Conservation (phyloP, 2,113 vertebrate species). For the Colaptes auratus region DNA sequence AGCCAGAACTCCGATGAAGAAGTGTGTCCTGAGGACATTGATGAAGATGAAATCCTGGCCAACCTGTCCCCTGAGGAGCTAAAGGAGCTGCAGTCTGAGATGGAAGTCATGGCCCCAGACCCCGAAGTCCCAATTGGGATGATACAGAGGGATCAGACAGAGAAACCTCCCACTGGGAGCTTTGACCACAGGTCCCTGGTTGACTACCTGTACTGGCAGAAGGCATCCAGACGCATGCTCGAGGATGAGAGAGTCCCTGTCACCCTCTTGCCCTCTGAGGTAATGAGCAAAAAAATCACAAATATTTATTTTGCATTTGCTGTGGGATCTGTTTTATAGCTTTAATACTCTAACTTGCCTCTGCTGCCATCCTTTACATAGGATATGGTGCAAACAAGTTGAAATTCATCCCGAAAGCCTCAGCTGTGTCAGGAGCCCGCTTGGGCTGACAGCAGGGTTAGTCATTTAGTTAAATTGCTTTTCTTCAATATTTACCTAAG, state of each 20-base stretch:
- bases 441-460: neutral
- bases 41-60: slow-evolving; percentile 94
- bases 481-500: neutral
- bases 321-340: neutral
- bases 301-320: neutral
- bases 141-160: slow-evolving; percentile 94
- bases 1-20: slow-evolving; percentile 72
- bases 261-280: slow-evolving; percentile 87
- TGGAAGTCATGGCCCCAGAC: slow-evolving; percentile 94
- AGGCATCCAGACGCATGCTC: slow-evolving; percentile 90
- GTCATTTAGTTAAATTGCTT: neutral
- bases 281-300: slow-evolving; percentile 65
- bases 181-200: slow-evolving; percentile 93
- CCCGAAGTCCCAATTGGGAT: slow-evolving; percentile 89
- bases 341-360: neutral
- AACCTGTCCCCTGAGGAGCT: slow-evolving; percentile 93
- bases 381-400: neutral
- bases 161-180: slow-evolving; percentile 88
- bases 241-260: slow-evolving; percentile 90
- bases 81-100: slow-evolving; percentile 90
- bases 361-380: fast-evolving
- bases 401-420: slow-evolving; percentile 21
- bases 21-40: slow-evolving; percentile 76
- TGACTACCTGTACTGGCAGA: slow-evolving; percentile 94
- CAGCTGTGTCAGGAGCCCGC: neutral